phyloP scores from a whole-genome alignment of 2,888 invertebrate genomes.

The Polydrusus pterygomalis region DNA sequence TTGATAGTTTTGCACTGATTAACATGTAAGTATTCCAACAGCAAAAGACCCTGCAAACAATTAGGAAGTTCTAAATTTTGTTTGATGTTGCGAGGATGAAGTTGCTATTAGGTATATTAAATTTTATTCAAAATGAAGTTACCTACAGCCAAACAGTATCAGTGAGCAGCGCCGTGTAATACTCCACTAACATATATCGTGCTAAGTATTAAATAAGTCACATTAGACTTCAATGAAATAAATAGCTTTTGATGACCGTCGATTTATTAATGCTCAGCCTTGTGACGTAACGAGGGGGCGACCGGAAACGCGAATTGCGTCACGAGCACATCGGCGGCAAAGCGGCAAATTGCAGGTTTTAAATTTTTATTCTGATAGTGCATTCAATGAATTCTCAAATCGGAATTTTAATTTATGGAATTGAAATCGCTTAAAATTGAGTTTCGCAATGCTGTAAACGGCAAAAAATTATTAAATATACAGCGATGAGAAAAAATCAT shows the following conservation, averaged over 20 bases:
- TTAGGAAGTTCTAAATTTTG: too few species aligned
- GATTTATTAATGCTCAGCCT: slow-evolving; percentile 65
- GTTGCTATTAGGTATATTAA: too few species aligned
- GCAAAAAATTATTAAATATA: too few species aligned
- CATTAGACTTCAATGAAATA: slow-evolving; percentile 68
- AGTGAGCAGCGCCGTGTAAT: slow-evolving; percentile 15
- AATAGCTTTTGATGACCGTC: slow-evolving; percentile 67
- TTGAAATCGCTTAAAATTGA: neutral
- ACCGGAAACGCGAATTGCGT: slow-evolving; percentile 61
- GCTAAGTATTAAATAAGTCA: slow-evolving; percentile 58
- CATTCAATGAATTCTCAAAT: neutral
- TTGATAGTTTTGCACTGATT: too few species aligned
- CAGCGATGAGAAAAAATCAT: too few species aligned
- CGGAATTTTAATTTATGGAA: neutral
- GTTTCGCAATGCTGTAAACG: too few species aligned
- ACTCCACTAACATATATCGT: slow-evolving; percentile 44
- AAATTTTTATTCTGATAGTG: slow-evolving; percentile 4
- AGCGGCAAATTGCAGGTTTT: slow-evolving; percentile 10
- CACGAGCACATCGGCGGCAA: slow-evolving; percentile 30
- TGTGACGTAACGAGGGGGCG: slow-evolving; percentile 70
- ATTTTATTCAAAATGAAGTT: neutral
- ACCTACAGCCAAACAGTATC: neutral
- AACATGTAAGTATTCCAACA: too few species aligned
- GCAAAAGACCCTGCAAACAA: too few species aligned
- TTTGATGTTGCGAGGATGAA: too few species aligned